These are phyloP conservation scores for Emydoidea blandingii DNA, from an alignment of 2,797 vertebrate species.

Conservation along the genomic window DNA sequence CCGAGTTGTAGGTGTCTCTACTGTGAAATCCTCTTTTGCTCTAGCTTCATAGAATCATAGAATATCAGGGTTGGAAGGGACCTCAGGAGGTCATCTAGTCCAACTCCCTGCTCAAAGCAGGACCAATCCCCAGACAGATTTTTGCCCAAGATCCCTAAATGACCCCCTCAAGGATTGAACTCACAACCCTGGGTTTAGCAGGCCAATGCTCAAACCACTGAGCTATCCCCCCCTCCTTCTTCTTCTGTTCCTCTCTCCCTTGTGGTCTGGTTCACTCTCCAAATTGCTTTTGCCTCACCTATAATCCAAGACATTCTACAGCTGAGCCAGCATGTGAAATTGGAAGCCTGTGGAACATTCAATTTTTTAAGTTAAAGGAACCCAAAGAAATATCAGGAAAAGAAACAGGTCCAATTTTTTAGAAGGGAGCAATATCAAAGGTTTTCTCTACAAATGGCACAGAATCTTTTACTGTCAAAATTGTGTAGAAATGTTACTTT, in stretches of 20 bases:
- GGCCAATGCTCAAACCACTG: no score
- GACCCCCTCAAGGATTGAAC: no score
- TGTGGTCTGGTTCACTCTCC: not conserved
- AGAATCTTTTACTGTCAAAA: not conserved
- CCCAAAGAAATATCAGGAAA: not conserved
- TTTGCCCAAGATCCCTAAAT: no score
- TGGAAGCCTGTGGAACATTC: not conserved
- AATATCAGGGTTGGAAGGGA: no score
- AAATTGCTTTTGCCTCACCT: not conserved
- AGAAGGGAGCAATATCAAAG: not conserved
- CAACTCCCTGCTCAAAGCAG: no score
- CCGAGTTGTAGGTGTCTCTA: not conserved
- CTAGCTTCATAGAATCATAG: no score
- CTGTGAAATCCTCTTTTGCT: not conserved
- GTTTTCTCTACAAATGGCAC: not conserved
- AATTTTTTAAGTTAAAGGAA: not conserved
- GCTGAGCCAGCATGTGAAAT: not conserved
- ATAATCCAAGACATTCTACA: not conserved
- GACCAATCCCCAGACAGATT: no score
- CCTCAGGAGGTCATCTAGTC: no score
- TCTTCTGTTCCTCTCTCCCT: not conserved
- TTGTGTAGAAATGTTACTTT: not conserved
- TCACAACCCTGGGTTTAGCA: no score
- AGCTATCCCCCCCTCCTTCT: no score
- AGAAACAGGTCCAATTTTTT: not conserved